These are phyloP conservation scores for Heliothis subflexa DNA, from an alignment of 1,140 invertebrate genomes.

Conservation along the genomic window DNA sequence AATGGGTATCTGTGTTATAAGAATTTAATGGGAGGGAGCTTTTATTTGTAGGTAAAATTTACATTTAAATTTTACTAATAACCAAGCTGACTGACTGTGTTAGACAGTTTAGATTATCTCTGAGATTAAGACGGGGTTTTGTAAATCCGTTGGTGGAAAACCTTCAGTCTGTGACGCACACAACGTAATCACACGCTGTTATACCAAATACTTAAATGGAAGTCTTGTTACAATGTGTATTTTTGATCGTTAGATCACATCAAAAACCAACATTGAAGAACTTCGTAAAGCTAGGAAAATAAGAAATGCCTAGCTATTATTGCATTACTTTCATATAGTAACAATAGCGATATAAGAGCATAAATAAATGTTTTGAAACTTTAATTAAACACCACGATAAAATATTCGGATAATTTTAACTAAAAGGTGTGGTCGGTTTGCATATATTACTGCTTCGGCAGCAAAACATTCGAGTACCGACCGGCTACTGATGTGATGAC, in stretches of 20 bases:
- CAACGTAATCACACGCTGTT: neutral
- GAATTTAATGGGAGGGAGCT: neutral
- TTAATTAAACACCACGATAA: too few species aligned
- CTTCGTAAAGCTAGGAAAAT: too few species aligned
- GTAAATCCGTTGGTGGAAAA: constrained; percentile 5
- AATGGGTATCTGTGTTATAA: neutral
- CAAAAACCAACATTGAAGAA: too few species aligned
- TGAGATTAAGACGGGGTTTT: constrained; percentile 16
- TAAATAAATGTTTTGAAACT: too few species aligned
- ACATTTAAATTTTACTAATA: neutral
- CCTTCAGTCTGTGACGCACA: constrained; percentile 13
- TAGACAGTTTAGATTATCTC: constrained; percentile 6
- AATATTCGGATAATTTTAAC: too few species aligned
- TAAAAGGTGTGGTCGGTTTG: neutral
- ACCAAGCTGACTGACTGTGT: neutral
- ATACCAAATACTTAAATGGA: too few species aligned
- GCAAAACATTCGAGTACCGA: constrained; percentile 5
- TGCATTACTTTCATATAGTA: too few species aligned
- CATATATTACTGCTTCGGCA: neutral
- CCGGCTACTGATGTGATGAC: neutral
- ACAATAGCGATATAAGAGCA: too few species aligned
- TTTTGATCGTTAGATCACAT: too few species aligned
- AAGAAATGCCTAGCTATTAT: too few species aligned
- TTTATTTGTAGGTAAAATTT: neutral
- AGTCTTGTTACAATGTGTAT: too few species aligned